Percentiles rank a stretch among this genome's conserved stretches.
Conservation (phyloP, 2,797 vertebrate genomes). For the Antrozous pallidus region DNA sequence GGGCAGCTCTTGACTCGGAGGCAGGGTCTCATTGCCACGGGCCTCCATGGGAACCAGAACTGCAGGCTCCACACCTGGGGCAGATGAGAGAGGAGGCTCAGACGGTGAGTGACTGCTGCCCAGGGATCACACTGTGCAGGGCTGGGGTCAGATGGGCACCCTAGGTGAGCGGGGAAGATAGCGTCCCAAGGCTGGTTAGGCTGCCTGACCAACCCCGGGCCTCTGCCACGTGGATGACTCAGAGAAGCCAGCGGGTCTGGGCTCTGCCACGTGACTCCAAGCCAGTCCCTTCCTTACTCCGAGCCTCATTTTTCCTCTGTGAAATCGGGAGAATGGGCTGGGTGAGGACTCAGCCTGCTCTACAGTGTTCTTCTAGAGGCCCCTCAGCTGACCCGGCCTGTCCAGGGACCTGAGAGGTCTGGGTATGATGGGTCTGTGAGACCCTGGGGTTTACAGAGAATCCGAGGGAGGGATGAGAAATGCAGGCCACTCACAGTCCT, state of each 20-base stretch:
- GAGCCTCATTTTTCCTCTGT: not conserved
- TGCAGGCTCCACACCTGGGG: conserved; percentile 88
- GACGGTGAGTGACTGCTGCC: not conserved
- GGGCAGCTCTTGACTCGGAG: not conserved
- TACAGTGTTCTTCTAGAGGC: not conserved
- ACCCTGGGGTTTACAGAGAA: not conserved
- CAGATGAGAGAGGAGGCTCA: conserved; percentile 67
- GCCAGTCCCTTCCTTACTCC: not conserved
- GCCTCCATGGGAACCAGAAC: conserved; percentile 59
- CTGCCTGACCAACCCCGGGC: not conserved
- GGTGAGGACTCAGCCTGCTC: no score
- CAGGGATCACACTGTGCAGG: not conserved
- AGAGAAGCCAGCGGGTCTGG: not conserved
- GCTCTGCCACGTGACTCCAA: not conserved
- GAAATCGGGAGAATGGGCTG: not conserved
- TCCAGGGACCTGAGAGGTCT: not conserved
- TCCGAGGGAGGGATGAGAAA: not conserved
- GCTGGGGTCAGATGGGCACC: not conserved
- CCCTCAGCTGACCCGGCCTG: not conserved
- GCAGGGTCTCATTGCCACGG: conserved; percentile 37
- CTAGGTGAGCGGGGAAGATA: not conserved
- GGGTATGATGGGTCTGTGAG: not conserved
- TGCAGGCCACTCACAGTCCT: conserved; percentile 90
- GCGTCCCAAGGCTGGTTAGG: not conserved
- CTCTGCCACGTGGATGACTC: not conserved